Conservation (phyloP, 2,888 invertebrate genomes). For the Tanytarsus gracilentus region DNA sequence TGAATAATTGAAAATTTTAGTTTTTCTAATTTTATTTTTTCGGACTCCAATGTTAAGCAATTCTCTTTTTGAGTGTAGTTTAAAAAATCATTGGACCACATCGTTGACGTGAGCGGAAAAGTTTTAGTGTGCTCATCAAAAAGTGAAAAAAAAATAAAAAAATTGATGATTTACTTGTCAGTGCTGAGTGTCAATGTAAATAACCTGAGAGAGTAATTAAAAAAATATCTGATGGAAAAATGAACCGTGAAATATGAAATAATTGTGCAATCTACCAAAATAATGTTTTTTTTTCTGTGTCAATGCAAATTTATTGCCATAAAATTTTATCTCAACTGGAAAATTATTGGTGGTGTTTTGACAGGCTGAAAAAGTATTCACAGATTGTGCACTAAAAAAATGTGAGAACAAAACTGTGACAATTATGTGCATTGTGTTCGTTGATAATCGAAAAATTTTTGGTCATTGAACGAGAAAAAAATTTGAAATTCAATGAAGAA, state of each 20-base stretch:
- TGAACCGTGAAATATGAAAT: constrained; percentile 3
- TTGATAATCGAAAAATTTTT: no score
- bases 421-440: no score
- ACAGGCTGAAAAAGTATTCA: background rate
- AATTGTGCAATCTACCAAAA: background rate
- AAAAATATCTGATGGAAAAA: background rate
- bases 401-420: no score
- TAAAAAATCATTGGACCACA: constrained; percentile 8
- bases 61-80: background rate
- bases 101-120: background rate
- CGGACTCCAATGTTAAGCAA: background rate
- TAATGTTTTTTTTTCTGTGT: background rate
- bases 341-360: constrained; percentile 21
- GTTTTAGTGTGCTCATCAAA: background rate
- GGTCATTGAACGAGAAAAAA: no score
- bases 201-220: background rate
- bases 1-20: constrained; percentile 4
- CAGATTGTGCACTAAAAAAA: background rate
- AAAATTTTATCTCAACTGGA: background rate
- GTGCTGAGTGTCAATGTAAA: background rate
- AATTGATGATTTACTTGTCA: background rate
- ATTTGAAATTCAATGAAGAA: no score
- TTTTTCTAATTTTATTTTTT: background rate
- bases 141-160: background rate
- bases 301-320: constrained; percentile 11